Conservation (phyloP, 2,797 vertebrate genomes). For the Lerista edwardsae region DNA sequence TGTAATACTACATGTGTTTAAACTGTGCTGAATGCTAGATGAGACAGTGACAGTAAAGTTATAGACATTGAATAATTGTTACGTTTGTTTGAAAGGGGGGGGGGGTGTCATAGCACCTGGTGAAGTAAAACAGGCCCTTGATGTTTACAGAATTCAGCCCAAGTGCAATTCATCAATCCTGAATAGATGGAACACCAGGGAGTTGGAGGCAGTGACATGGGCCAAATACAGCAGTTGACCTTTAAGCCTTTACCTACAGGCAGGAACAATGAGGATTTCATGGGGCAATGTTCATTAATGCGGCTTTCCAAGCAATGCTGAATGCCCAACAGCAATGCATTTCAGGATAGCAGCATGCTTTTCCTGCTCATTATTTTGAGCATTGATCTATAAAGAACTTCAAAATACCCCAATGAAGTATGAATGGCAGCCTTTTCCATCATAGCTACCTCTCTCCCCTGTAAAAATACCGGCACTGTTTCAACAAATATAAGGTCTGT, state of each 20-base stretch:
- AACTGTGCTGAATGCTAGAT: neutral
- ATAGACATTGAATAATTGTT: neutral
- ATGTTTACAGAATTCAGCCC: neutral
- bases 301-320: conserved; percentile 71
- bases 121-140: neutral
- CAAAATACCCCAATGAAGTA: neutral
- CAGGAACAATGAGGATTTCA: conserved; percentile 65
- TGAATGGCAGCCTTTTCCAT: neutral
- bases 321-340: conserved; percentile 56
- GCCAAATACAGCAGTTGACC: conserved; percentile 54
- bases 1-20: too few relatives aligned
- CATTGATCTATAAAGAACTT: neutral
- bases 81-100: neutral
- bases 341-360: neutral
- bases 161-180: conserved; percentile 31
- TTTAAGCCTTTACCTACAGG: conserved; percentile 43
- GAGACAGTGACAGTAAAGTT: neutral
- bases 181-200: conserved; percentile 37
- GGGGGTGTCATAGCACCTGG: neutral
- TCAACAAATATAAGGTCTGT: neutral
- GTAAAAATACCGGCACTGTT: neutral
- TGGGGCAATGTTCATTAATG: conserved; percentile 63
- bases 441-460: neutral
- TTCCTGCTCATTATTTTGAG: neutral
- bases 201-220: conserved; percentile 45